phyloP scores from a whole-genome alignment of 2,888 invertebrate species.

The Drosophila atripex region DNA sequence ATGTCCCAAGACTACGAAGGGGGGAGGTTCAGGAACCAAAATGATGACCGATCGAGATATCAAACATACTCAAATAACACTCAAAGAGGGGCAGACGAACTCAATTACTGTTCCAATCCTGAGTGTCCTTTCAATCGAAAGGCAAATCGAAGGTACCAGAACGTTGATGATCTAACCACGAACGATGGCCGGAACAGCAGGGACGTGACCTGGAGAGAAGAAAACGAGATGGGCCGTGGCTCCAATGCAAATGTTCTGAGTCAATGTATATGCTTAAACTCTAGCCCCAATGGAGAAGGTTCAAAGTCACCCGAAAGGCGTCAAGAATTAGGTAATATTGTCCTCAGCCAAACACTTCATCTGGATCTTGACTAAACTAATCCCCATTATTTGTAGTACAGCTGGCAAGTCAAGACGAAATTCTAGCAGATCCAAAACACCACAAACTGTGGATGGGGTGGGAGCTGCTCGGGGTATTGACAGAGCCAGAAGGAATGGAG shows the following conservation, averaged over 20 bases:
- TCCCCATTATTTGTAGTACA: slow-evolving; percentile 7
- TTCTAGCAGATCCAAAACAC: neutral
- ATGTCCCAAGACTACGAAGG: too few relatives aligned
- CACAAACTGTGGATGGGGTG: neutral
- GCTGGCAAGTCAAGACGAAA: neutral
- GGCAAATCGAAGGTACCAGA: neutral
- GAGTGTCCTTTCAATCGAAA: neutral
- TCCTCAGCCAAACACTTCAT: neutral
- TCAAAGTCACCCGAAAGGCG: neutral
- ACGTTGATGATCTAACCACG: neutral
- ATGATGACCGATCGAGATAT: too few relatives aligned
- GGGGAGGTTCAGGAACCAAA: too few relatives aligned
- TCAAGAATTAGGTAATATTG: slow-evolving; percentile 5
- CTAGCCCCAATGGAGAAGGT: neutral
- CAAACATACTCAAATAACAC: too few relatives aligned
- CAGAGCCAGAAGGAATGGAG: neutral
- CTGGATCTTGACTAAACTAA: neutral
- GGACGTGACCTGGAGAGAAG: neutral
- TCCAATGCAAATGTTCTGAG: neutral
- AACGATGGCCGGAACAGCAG: neutral
- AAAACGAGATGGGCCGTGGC: neutral
- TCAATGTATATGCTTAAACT: neutral
- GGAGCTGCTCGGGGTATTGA: neutral
- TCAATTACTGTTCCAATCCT: too few relatives aligned
- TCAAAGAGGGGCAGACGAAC: too few relatives aligned